phyloP scores from a whole-genome alignment of 2,888 invertebrate species.

The Micoletzkya japonica region DNA sequence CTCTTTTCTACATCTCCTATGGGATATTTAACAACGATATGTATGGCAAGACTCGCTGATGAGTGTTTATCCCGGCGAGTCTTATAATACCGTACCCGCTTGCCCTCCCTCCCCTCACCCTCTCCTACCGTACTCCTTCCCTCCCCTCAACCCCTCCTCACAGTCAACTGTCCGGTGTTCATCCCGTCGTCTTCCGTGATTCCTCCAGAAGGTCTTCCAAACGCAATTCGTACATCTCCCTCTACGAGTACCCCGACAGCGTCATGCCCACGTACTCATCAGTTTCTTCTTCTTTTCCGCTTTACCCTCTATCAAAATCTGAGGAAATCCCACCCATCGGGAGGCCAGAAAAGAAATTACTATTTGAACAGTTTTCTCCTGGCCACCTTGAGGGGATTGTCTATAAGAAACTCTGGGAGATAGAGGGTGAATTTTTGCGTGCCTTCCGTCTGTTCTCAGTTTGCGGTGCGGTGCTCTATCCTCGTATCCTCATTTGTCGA shows the following conservation, averaged over 20 bases:
- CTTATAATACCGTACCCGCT: too few species aligned
- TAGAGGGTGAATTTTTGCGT: neutral
- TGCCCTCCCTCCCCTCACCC: too few species aligned
- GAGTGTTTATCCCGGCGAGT: too few species aligned
- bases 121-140: too few species aligned
- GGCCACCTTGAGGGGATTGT: neutral
- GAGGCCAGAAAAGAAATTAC: too few species aligned
- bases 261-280: constrained; percentile 19
- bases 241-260: constrained; percentile 39
- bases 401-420: neutral
- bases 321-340: too few species aligned
- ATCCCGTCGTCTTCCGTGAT: constrained; percentile 14
- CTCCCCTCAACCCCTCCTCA: neutral
- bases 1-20: too few species aligned
- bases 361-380: too few species aligned
- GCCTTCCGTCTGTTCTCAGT: neutral
- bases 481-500: too few species aligned
- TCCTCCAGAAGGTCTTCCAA: constrained; percentile 23
- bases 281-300: neutral
- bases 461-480: neutral
- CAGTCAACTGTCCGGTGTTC: constrained; percentile 24
- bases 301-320: neutral
- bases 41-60: too few species aligned
- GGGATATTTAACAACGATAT: too few species aligned
- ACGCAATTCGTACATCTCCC: constrained; percentile 39